These are phyloP conservation scores for Celastrina argiolus DNA, from an alignment of 2,888 invertebrate genomes.

Conservation along the genomic window DNA sequence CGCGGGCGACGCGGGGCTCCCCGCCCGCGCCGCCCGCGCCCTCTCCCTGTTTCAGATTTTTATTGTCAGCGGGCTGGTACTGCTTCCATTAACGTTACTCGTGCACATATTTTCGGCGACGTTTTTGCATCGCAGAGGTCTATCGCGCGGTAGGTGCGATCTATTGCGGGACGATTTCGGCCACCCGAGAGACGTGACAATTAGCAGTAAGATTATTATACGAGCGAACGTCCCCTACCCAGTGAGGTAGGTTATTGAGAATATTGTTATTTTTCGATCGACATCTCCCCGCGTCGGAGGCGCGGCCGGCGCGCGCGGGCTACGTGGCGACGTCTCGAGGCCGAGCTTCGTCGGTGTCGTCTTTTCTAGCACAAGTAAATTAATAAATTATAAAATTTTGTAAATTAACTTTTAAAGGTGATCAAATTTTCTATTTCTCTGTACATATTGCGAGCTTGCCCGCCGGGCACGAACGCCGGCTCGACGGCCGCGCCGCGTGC, in stretches of 20 bases:
- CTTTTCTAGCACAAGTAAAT: slow-evolving; percentile 69
- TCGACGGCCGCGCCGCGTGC: not conserved
- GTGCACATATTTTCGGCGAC: slow-evolving; percentile 46
- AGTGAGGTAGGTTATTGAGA: slow-evolving; percentile 75
- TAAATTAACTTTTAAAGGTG: slow-evolving; percentile 72
- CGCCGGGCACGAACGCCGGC: slow-evolving; percentile 64
- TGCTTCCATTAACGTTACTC: slow-evolving; percentile 67
- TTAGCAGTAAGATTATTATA: slow-evolving; percentile 75
- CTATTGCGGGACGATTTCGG: slow-evolving; percentile 53
- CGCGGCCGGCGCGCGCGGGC: not conserved
- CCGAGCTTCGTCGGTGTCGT: slow-evolving; percentile 57
- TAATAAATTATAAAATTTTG: slow-evolving; percentile 62
- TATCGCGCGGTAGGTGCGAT: slow-evolving; percentile 49
- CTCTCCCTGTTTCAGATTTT: slow-evolving; percentile 33
- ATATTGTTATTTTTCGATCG: slow-evolving; percentile 69
- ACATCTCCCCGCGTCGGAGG: slow-evolving; percentile 60
- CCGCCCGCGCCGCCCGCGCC: slow-evolving; percentile 37
- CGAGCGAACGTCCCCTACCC: slow-evolving; percentile 78
- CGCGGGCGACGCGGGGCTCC: slow-evolving; percentile 40
- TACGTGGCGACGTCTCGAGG: slow-evolving; percentile 33
- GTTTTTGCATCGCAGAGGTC: slow-evolving; percentile 36
- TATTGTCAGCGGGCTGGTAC: slow-evolving; percentile 68
- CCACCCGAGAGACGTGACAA: slow-evolving; percentile 62
- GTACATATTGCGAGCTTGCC: slow-evolving; percentile 77
- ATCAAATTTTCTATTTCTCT: slow-evolving; percentile 72